These are phyloP conservation scores for Scortum barcoo DNA, from an alignment of 2,113 vertebrate genomes.

Conservation along the genomic window DNA sequence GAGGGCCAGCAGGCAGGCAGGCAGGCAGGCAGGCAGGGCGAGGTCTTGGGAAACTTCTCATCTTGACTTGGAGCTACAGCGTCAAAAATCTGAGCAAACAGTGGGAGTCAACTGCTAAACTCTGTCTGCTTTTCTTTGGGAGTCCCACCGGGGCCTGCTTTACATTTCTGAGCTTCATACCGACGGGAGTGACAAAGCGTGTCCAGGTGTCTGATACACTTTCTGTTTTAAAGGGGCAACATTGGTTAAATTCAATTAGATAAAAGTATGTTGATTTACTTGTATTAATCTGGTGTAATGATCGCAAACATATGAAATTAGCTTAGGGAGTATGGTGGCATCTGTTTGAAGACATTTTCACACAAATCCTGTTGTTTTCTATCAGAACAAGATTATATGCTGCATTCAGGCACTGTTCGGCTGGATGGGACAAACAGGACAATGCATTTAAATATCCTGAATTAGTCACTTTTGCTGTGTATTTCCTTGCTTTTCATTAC, in stretches of 20 bases:
- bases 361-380: neutral
- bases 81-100: conserved; percentile 87
- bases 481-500: too few species aligned
- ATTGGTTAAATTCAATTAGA: neutral
- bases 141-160: conserved; percentile 34
- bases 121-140: conserved; percentile 53
- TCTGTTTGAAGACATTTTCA: neutral
- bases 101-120: conserved; percentile 83
- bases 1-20: conserved; percentile 1
- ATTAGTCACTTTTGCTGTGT: neutral
- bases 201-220: neutral
- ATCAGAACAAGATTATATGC: neutral
- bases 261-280: neutral
- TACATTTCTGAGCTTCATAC: conserved; percentile 69
- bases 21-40: conserved; percentile 17
- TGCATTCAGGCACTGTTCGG: neutral
- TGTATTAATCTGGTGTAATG: neutral
- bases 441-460: neutral
- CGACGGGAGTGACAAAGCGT: conserved; percentile 6
- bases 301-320: neutral
- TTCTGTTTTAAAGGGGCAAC: neutral
- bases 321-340: neutral
- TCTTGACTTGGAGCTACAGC: conserved; percentile 83
- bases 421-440: neutral
- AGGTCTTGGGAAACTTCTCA: conserved; percentile 92